These are phyloP conservation scores for Centruroides sculpturatus DNA, from an alignment of 1,140 invertebrate species.

Conservation along the genomic window DNA sequence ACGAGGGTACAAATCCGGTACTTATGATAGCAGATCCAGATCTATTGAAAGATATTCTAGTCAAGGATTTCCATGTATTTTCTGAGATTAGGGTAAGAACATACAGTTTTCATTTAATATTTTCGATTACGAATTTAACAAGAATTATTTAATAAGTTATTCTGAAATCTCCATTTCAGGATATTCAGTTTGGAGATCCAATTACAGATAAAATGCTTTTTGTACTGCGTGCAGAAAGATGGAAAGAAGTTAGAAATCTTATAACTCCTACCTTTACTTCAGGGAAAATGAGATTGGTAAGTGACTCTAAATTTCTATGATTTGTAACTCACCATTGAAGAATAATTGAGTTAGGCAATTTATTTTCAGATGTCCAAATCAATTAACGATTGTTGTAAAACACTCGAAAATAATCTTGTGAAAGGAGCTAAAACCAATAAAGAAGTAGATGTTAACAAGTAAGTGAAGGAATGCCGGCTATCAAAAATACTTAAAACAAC, in stretches of 20 bases:
- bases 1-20: neutral
- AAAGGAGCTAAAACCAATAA: neutral
- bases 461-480: neutral
- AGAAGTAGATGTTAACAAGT: neutral
- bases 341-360: slow-evolving; percentile 6
- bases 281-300: slow-evolving; percentile 40
- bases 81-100: slow-evolving; percentile 4
- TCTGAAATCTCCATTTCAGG: neutral
- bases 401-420: neutral
- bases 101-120: no score
- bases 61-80: slow-evolving; percentile 19
- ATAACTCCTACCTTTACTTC: slow-evolving; percentile 42
- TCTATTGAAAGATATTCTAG: slow-evolving; percentile 12
- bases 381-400: slow-evolving; percentile 3
- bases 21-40: slow-evolving; percentile 13
- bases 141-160: neutral
- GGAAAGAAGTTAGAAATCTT: slow-evolving; percentile 40
- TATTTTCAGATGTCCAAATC: slow-evolving; percentile 6
- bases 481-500: no score
- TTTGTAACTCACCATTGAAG: no score
- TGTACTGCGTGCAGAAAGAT: slow-evolving; percentile 23
- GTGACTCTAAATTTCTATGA: neutral
- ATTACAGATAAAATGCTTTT: slow-evolving; percentile 4
- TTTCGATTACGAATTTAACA: no score
- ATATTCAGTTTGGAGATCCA: neutral